Percentiles rank a stretch among this genome's conserved stretches.
These are phyloP conservation scores for Bergia puertoricense DNA, from an alignment of 92 coral and sea anemone genomes.

Conservation along the genomic window DNA sequence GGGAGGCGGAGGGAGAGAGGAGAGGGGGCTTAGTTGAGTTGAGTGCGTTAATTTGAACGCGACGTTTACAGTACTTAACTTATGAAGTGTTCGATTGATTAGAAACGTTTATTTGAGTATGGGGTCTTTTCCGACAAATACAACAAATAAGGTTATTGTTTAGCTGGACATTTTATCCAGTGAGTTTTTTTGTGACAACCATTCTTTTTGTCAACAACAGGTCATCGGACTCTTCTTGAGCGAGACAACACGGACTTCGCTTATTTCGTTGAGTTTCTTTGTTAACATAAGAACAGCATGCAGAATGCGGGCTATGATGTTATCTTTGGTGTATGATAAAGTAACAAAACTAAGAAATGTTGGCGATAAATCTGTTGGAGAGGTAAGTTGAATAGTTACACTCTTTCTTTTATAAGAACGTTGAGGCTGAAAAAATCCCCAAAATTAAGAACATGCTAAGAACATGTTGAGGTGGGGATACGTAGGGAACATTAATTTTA, in stretches of 20 bases:
- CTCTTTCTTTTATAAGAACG: not conserved
- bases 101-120: too few species aligned
- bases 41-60: too few species aligned
- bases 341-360: slow-evolving; percentile 80
- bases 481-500: too few species aligned
- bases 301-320: slow-evolving; percentile 79
- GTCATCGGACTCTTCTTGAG: slow-evolving; percentile 74
- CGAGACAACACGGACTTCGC: slow-evolving; percentile 67
- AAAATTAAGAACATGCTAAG: not conserved
- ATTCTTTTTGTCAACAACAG: slow-evolving; percentile 35
- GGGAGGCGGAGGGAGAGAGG: too few species aligned
- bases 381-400: slow-evolving; percentile 52
- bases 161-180: not conserved
- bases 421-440: too few species aligned
- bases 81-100: not conserved
- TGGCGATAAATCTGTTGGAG: slow-evolving; percentile 94
- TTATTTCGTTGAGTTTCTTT: slow-evolving; percentile 82
- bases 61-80: too few species aligned
- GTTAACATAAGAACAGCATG: slow-evolving; percentile 84
- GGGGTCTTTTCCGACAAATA: too few species aligned
- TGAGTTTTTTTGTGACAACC: not conserved
- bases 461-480: too few species aligned
- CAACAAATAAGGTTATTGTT: not conserved
- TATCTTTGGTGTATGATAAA: slow-evolving; percentile 80
- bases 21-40: too few species aligned